Evolutionary conservation across 1,140 invertebrate species (phyloP), one percentile per base, ranked within the genome.

Genomic region (Tribolium castaneum): DNA sequence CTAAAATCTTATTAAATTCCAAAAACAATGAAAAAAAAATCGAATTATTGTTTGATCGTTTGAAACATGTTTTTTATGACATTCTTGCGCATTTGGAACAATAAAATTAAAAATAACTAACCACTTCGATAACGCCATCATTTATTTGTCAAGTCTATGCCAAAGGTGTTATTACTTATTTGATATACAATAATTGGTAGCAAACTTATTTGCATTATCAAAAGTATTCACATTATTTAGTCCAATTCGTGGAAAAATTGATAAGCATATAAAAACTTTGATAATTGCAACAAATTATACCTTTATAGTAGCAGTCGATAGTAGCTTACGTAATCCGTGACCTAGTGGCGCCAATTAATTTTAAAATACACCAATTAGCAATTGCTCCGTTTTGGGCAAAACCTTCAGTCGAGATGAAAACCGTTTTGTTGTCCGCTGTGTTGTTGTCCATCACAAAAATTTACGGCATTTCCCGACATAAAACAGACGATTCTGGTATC

Each of bases 381-480:
- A 39, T 39, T 39, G 9, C 34, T 3, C 9, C 1, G 16, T 39
- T 39, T 39, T 39, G 34, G 9, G 9, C 34, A 39, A n/a, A 19
- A 19, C 16, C 16, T 19, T 39, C 34, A 39, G 1, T 3, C 34
- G 6, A 39, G 34, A 39, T 39, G n/a, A 45, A 45, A 19, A 19
- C 16, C 1, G 16, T 1, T 19, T 19, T 19, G 16, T 19, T 19
- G 1, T 19, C 16, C 16, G 2, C 16, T 19, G 16, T 19, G 16
- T 1, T 19, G 16, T 19, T 19, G 16, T 19, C 16, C 16, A 19
- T 19, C 16, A 66, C 59, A 66, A 66, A 66, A 35, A 66, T 66
- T 66, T 66, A 66, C 12, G 59, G 59, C 59, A 66, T 66, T 66
- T 66, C 30, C 30, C 35, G 59, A 13, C 59, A 66, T 66, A 66